Evolutionary conservation across 2,113 vertebrate genomes (phyloP).

Genomic region (Chionodraco myersi): DNA sequence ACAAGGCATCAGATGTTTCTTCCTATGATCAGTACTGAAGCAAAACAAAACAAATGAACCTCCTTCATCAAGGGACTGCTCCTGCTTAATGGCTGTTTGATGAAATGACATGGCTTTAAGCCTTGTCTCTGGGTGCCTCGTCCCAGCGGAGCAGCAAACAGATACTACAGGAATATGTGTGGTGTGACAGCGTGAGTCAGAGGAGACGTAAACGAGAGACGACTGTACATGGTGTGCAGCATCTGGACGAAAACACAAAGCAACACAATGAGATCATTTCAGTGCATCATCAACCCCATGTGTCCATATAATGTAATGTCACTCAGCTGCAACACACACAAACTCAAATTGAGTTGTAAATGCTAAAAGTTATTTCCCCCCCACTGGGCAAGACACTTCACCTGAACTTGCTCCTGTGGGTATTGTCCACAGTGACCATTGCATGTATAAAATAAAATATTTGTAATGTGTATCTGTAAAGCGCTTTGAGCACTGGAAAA

Average conservation of each 20-base stretch:
- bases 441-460: no score
- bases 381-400: no score
- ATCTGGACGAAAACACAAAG: constrained; percentile 7
- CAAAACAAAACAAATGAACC: not conserved
- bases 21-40: not conserved
- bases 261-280: not conserved
- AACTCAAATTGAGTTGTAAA: not conserved
- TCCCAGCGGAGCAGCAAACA: not conserved
- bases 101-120: not conserved
- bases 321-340: not conserved
- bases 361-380: no score
- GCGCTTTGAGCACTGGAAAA: no score
- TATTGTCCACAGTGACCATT: no score
- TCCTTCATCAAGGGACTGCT: not conserved
- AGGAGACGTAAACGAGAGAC: not conserved
- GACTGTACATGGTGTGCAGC: not conserved
- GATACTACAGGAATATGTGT: not conserved
- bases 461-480: no score
- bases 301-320: not conserved
- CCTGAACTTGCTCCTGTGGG: no score
- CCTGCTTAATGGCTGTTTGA: not conserved
- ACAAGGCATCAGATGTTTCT: constrained; percentile 3
- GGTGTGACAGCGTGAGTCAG: constrained; percentile 31
- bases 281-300: not conserved
- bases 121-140: not conserved